A percentile compares a stretch with the other conserved stretches of the same genome.
Conservation (phyloP, 1,140 invertebrate species). For the Bombus picipes region DNA sequence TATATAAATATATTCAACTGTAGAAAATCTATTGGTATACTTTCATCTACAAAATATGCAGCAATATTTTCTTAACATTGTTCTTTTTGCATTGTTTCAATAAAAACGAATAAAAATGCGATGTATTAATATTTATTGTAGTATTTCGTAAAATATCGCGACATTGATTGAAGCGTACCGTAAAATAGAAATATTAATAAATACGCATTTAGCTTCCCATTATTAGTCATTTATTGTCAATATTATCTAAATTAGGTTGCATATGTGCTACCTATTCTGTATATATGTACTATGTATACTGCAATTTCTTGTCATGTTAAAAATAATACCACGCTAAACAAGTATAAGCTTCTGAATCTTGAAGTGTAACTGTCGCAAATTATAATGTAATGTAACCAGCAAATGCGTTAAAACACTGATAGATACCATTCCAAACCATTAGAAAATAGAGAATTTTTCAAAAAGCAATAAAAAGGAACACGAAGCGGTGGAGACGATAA, state of each 20-base stretch:
- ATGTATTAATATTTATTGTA: background rate
- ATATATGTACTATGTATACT: background rate
- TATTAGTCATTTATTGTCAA: too few relatives aligned
- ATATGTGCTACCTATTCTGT: background rate
- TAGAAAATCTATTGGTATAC: background rate
- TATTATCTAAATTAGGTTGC: background rate
- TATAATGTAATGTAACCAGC: too few relatives aligned
- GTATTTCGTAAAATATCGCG: background rate
- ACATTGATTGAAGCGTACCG: background rate
- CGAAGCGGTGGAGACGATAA: too few relatives aligned
- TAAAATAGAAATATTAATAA: background rate
- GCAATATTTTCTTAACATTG: background rate
- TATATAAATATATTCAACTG: background rate
- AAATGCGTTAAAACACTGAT: too few relatives aligned
- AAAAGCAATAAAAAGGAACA: too few relatives aligned
- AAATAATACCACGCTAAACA: too few relatives aligned
- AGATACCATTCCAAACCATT: too few relatives aligned
- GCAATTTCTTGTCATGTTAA: background rate
- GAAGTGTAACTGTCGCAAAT: too few relatives aligned
- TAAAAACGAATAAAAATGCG: background rate
- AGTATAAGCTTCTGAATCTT: too few relatives aligned
- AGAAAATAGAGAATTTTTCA: too few relatives aligned
- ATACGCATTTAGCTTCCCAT: background rate
- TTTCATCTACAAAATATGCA: background rate
- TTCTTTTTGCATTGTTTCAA: background rate